These are phyloP conservation scores for cattle (Bos taurus) DNA, from an alignment of 2,113 vertebrate genomes.

Conservation along the genomic window ARS-UCD2.0 NC_037343.1:26671001-26671500, in stretches of 20 bases:
- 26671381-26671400: background rate
- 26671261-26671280: background rate
- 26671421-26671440: background rate
- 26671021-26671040: background rate
- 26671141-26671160: background rate
- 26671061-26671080: accelerated
- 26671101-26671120: background rate
- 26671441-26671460: background rate
- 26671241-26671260: background rate
- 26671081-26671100: too few relatives aligned
- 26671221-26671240: accelerated
- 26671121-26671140: background rate
- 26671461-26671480: background rate
- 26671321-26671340: background rate
- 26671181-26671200: accelerated
- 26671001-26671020: background rate
- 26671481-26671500: background rate
- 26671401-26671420: background rate
- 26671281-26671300: background rate
- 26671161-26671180: background rate
- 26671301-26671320: background rate
- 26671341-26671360: background rate
- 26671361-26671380: background rate
- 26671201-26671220: background rate
- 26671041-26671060: background rate